Base-by-base conservation (phyloP, 2,888 invertebrate genomes). In the Adelphocoris suturalis region DNA sequence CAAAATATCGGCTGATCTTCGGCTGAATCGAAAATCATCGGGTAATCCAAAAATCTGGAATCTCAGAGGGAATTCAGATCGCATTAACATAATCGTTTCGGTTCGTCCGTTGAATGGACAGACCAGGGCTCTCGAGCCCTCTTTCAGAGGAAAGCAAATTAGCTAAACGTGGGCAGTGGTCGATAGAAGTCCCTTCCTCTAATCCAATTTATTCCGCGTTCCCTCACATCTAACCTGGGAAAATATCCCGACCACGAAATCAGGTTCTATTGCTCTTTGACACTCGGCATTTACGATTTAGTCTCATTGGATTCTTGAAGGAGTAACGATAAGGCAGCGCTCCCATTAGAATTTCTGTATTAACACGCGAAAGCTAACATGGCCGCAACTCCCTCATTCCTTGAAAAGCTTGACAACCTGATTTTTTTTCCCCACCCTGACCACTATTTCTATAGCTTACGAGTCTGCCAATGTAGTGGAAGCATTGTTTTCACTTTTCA, bases 141-240 rank as follows among this genome's bases (percentile, higher is more conserved):
- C 78, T 78, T 78, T 46, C 47, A 47, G 78, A 16, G 19, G 47
- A 78, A 78, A 47, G 28, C 37, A 47, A 47, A 78, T 78, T 78
- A 78, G 78, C 78, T 78, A 78, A 78, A 46, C 78, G 78, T 47
- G 46, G 78, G 46, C 37, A 78, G 47, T n/a, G 78, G 78, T 46
- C 78, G 78, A 78, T 78, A 78, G 27, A 52, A 52, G 82, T 48
- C 52, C 52, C 82, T 48, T 55, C 82, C 23, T 27, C 82, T 52
- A 82, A 82, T 82, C 48, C 82, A 27, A 82, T 82, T 82, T 82
- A 28, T 82, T 82, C 82, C 52, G 19, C 82, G 82, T 48, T 55
- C 82, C 82, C 82, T 82, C 82, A 82, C 82, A 47, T 82, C 82
- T 52, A 82, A 47, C 48, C 48, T 52, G 16, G 47, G 52, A 48